phyloP scores from a whole-genome alignment of 2,113 vertebrate genomes.

The Nesospiza acunhae region DNA sequence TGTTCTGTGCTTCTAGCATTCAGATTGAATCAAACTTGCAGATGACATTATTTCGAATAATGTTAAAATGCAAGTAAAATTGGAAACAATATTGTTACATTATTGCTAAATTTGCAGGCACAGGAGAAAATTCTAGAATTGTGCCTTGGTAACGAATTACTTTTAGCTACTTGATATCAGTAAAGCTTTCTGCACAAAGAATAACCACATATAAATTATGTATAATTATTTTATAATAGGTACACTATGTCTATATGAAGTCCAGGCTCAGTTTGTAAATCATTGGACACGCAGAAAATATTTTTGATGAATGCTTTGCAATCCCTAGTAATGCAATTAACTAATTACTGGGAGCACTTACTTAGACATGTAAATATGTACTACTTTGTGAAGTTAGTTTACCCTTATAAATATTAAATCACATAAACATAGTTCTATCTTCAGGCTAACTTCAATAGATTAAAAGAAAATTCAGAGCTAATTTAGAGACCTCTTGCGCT shows the following conservation, averaged over 20 bases:
- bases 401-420: conserved; percentile 57
- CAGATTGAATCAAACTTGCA: neutral
- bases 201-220: neutral
- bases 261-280: conserved; percentile 57
- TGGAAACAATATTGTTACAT: conserved; percentile 8
- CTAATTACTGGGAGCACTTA: conserved; percentile 60
- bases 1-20: neutral
- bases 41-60: conserved; percentile 6
- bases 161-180: conserved; percentile 46
- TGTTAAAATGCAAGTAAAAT: conserved; percentile 25
- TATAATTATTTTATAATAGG: conserved; percentile 27
- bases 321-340: conserved; percentile 48
- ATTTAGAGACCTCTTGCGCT: neutral
- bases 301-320: neutral
- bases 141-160: neutral
- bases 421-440: conserved; percentile 28
- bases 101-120: conserved; percentile 27
- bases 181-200: conserved; percentile 49
- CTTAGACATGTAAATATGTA: conserved; percentile 64
- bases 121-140: conserved; percentile 2
- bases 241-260: conserved; percentile 35
- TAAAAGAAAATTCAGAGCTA: conserved; percentile 12
- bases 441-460: conserved; percentile 8
- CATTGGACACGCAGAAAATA: conserved; percentile 32
- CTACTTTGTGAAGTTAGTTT: conserved; percentile 60